Percentiles rank a stretch among this genome's conserved stretches.
Conservation (phyloP, 2,113 vertebrate genomes). For the Brachionichthys hirsutus region DNA sequence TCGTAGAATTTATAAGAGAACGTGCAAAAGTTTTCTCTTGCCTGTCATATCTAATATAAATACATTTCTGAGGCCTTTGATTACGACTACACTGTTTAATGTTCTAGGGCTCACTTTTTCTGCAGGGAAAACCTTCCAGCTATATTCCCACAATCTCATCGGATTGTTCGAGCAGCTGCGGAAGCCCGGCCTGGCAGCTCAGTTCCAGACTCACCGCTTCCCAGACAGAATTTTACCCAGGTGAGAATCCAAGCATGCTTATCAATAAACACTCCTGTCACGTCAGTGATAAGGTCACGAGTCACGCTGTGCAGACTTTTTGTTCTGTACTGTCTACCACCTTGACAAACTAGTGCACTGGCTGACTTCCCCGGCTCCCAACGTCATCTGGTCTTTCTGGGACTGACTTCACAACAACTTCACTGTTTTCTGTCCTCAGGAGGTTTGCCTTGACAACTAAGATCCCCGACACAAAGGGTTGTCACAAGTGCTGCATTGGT, state of each 20-base stretch:
- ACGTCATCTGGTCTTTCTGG: constrained; percentile 37
- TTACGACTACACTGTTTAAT: too few species aligned
- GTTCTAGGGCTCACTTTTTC: too few species aligned
- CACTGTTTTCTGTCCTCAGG: constrained; percentile 77
- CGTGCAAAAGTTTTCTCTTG: too few species aligned
- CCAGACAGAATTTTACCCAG: constrained; percentile 94
- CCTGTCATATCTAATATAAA: too few species aligned
- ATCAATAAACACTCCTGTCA: constrained; percentile 1
- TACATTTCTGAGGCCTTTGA: too few species aligned
- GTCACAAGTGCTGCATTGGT: constrained; percentile 99
- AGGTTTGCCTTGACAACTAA: constrained; percentile 97
- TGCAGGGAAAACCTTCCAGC: constrained; percentile 91
- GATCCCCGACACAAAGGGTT: constrained; percentile 98
- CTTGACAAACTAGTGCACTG: constrained; percentile 17
- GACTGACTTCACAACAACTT: constrained; percentile 19
- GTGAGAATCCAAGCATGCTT: constrained; percentile 65
- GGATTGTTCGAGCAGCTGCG: constrained; percentile 97
- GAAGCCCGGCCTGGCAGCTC: constrained; percentile 93
- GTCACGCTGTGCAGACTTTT: constrained; percentile 28
- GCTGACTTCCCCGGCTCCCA: constrained; percentile 18
- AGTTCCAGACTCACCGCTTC: constrained; percentile 96
- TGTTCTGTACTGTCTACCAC: constrained; percentile 3
- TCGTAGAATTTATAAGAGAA: not conserved
- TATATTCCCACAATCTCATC: constrained; percentile 97
- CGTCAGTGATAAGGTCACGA: not conserved